phyloP scores from a whole-genome alignment of 2,797 vertebrate genomes.

The Falco peregrinus region DNA sequence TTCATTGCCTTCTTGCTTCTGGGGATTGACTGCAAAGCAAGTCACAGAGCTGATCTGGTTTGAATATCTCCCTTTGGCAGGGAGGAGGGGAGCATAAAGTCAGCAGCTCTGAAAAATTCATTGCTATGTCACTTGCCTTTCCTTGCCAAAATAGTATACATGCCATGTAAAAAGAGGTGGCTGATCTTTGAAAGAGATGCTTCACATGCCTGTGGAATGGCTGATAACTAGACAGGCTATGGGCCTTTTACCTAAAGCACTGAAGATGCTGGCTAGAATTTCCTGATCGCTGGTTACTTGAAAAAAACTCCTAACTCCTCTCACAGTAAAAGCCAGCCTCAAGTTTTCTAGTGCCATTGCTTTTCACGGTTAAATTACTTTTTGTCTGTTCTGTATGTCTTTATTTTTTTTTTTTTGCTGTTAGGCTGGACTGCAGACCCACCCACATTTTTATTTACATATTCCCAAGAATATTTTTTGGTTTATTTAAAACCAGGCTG shows the following conservation, averaged over 20 bases:
- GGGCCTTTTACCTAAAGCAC: background rate
- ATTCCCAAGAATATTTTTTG: background rate
- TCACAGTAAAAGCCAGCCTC: background rate
- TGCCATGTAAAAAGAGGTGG: background rate
- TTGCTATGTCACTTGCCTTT: background rate
- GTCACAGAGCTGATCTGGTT: background rate
- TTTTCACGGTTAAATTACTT: background rate
- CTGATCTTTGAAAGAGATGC: background rate
- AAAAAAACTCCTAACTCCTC: background rate
- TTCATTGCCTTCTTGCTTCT: background rate
- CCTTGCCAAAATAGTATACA: background rate
- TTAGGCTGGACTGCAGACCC: background rate
- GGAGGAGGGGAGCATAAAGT: background rate
- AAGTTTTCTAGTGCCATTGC: background rate
- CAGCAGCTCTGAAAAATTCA: background rate
- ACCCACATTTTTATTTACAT: background rate
- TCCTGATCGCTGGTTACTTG: background rate
- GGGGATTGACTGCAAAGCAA: background rate
- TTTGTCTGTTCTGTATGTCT: background rate
- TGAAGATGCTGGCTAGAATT: background rate
- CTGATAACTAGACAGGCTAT: background rate
- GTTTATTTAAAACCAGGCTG: background rate
- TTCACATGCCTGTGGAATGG: background rate
- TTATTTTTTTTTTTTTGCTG: background rate
- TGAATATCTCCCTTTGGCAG: background rate